Evolutionary conservation across 2,113 vertebrate species (phyloP).

Genomic region (Oriolus oriolus): DNA sequence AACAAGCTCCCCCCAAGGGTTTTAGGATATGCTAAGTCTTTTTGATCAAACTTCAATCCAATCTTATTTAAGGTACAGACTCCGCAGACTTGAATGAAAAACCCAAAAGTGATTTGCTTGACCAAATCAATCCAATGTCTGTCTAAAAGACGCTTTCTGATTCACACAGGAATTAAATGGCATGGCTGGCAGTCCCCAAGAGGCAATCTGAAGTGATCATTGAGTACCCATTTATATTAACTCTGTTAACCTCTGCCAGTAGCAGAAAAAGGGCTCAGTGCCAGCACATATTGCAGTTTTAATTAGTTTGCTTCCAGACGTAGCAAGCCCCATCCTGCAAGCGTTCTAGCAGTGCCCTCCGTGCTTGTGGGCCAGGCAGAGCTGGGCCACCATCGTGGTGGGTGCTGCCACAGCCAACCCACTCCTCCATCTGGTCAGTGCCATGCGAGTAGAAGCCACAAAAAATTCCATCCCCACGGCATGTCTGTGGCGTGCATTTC

Average conservation of each 20-base stretch:
- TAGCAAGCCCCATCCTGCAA: background rate
- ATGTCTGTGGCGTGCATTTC: background rate
- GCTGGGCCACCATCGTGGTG: accelerated
- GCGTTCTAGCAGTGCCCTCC: background rate
- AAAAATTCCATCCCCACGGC: background rate
- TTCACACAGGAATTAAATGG: background rate
- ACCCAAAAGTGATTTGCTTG: background rate
- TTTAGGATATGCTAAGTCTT: background rate
- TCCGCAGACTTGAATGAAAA: background rate
- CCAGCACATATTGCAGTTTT: background rate
- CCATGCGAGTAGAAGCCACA: accelerated
- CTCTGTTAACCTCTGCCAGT: background rate
- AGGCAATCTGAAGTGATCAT: background rate
- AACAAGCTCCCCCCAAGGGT: background rate
- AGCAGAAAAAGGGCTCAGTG: background rate
- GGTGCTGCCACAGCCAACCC: accelerated
- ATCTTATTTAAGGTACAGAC: background rate
- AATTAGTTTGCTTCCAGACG: background rate
- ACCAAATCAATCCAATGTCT: background rate
- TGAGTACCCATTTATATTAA: background rate
- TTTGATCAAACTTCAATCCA: background rate
- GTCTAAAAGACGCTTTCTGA: background rate
- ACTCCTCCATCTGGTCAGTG: background rate
- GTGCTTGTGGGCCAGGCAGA: accelerated
- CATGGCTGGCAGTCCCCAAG: background rate